Evolutionary conservation across 2,888 invertebrate genomes (phyloP).

Genomic region (Cenopis cana): DNA sequence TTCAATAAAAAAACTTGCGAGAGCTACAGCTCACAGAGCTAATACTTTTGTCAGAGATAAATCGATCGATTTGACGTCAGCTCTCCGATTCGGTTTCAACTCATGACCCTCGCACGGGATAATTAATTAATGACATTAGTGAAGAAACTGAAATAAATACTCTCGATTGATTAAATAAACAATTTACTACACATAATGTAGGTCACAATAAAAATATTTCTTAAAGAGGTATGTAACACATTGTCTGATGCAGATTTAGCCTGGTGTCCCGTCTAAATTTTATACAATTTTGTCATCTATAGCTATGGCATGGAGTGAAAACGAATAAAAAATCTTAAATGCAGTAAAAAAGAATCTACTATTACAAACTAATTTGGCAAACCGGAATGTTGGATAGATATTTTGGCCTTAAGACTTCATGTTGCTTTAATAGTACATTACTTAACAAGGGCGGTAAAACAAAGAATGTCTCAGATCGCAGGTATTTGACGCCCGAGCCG

Average conservation of each 20-base stretch:
- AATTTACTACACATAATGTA: slow-evolving; percentile 85
- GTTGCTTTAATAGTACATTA: no score
- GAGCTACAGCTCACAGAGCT: no score
- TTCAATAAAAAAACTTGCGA: no score
- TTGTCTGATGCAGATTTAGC: slow-evolving; percentile 82
- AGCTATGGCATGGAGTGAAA: slow-evolving; percentile 41
- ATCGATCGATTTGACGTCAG: not conserved
- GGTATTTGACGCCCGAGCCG: no score
- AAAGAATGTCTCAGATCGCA: no score
- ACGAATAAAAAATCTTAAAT: slow-evolving; percentile 61
- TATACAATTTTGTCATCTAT: slow-evolving; percentile 52
- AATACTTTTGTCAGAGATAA: no score
- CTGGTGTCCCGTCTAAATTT: slow-evolving; percentile 55
- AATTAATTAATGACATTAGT: not conserved
- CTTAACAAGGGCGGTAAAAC: no score
- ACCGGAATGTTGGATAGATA: slow-evolving; percentile 76
- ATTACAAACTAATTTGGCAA: slow-evolving; percentile 76
- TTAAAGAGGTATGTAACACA: slow-evolving; percentile 78
- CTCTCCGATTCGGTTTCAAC: not conserved
- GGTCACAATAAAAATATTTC: slow-evolving; percentile 84
- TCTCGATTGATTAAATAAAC: slow-evolving; percentile 80
- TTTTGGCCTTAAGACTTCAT: slow-evolving; percentile 58
- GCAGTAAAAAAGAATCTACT: slow-evolving; percentile 58
- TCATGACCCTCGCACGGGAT: not conserved
- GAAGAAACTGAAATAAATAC: slow-evolving; percentile 60